Conservation (phyloP, 2,888 invertebrate species). For the Apotomis betuletana region DNA sequence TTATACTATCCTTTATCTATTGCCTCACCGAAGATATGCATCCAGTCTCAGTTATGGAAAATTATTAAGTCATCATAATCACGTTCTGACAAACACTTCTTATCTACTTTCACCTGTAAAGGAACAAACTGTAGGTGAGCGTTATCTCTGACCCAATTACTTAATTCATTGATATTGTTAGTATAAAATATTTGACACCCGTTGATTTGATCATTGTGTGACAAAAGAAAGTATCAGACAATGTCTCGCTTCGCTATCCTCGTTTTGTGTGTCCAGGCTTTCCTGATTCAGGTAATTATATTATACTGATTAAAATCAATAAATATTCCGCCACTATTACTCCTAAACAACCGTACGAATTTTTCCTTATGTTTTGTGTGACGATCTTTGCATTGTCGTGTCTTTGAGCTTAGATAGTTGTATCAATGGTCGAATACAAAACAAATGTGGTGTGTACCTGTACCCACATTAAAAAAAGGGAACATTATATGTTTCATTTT, state of each 20-base stretch:
- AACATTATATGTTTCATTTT: too few species aligned
- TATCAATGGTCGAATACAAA: too few species aligned
- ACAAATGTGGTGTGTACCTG: too few species aligned
- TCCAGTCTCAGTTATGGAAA: conserved; percentile 10
- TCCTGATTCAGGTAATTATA: conserved; percentile 22
- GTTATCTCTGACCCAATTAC: conserved; percentile 21
- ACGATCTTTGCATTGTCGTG: too few species aligned
- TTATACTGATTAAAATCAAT: too few species aligned
- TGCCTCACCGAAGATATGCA: conserved; percentile 6
- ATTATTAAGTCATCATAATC: neutral
- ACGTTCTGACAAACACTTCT: neutral
- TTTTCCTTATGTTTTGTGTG: too few species aligned
- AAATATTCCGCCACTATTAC: too few species aligned
- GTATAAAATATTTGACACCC: neutral
- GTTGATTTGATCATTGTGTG: too few species aligned
- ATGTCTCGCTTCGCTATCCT: conserved; percentile 19
- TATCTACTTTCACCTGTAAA: conserved; percentile 16
- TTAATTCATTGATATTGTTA: neutral
- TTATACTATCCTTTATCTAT: conserved; percentile 11
- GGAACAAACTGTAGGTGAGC: neutral
- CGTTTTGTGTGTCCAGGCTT: conserved; percentile 17
- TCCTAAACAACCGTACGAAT: too few species aligned
- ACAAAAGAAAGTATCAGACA: neutral
- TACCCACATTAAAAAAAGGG: too few species aligned
- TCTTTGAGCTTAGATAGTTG: too few species aligned